Evolutionary conservation across 2,797 vertebrate species (phyloP), one percentile per base, ranked within the genome.

Genomic region (Gallinago nigripennis): DNA sequence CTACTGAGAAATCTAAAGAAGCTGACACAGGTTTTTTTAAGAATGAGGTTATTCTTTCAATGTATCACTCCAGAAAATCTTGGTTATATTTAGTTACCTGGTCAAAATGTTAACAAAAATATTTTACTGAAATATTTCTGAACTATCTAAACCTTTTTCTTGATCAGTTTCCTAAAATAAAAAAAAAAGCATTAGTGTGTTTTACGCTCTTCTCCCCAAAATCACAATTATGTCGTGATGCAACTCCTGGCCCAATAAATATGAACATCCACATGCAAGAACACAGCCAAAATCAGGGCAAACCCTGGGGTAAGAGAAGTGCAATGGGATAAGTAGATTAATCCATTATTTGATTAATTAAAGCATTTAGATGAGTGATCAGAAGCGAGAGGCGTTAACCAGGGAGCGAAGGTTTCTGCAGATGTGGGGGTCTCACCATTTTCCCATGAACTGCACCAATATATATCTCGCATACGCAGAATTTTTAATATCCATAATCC

Each of bases 11-110:
- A 65, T 8, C 61, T 65, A 63, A 86, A 88, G 80, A 39, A 95
- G 91, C 91, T 73, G 94, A 96, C 81, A 70, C 56, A 92, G 68
- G 46, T 43, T 90, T 41, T 88, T 94, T 86, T 88, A 70, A 80
- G 86, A 70, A 80, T 25, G 33, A 90, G 68, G 66, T 85, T 94
- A 64, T 84, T 73, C 90, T 95, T 82, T 70, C 68, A 78, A 73
- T 45, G 25, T 27, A 58, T 30, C 39, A 15, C 56, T 66, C 64
- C 75, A 72, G n/a, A 84, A 86, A 92, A 88, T 11, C 23, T 54
- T 58, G 54, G 45, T 84, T 77, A 50, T 30, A 45, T 13, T 39
- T 43, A 39, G 39, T 13, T 82, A 72, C 28, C 50, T 79, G 21
- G 17, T 50, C 10, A 71, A 93, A 75, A 19, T 0, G 8, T 64